Conservation (phyloP, 2,888 invertebrate species). For the Chydorus sphaericus region DNA sequence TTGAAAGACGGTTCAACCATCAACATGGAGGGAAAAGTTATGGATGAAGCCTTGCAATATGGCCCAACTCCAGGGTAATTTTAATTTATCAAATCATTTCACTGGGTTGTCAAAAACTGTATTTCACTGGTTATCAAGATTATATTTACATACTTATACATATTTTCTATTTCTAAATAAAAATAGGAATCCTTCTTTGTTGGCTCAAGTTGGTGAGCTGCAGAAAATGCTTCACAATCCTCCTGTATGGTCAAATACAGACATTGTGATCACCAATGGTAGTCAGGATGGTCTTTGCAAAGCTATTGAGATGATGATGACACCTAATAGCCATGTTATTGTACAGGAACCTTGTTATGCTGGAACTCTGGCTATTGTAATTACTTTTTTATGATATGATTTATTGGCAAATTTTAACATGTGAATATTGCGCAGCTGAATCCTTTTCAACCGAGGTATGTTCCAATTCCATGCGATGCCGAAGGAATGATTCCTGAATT, state of each 20-base stretch:
- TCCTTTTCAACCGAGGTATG: slow-evolving; percentile 46
- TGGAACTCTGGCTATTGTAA: slow-evolving; percentile 49
- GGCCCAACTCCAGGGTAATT: slow-evolving; percentile 53
- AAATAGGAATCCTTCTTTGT: slow-evolving; percentile 25
- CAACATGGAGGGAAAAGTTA: slow-evolving; percentile 39
- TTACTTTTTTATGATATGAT: slow-evolving; percentile 21
- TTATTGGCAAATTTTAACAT: too few relatives aligned
- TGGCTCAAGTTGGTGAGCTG: slow-evolving; percentile 44
- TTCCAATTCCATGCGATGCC: slow-evolving; percentile 53
- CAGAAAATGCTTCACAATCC: slow-evolving; percentile 48
- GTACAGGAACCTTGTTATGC: slow-evolving; percentile 56
- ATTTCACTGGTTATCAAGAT: background rate
- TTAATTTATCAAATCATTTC: background rate
- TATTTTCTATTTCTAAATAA: background rate
- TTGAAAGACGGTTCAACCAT: slow-evolving; percentile 40
- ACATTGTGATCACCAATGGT: slow-evolving; percentile 51
- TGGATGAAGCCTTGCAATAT: slow-evolving; percentile 55
- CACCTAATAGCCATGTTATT: slow-evolving; percentile 50
- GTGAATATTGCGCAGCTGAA: too few relatives aligned
- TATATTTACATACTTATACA: background rate
- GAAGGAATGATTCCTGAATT: slow-evolving; percentile 47
- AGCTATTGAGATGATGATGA: slow-evolving; percentile 52
- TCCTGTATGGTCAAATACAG: slow-evolving; percentile 39
- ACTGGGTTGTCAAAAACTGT: background rate
- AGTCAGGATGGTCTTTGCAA: slow-evolving; percentile 64